Conservation (phyloP, 1,140 invertebrate genomes). For the Charaxes varanes region DNA sequence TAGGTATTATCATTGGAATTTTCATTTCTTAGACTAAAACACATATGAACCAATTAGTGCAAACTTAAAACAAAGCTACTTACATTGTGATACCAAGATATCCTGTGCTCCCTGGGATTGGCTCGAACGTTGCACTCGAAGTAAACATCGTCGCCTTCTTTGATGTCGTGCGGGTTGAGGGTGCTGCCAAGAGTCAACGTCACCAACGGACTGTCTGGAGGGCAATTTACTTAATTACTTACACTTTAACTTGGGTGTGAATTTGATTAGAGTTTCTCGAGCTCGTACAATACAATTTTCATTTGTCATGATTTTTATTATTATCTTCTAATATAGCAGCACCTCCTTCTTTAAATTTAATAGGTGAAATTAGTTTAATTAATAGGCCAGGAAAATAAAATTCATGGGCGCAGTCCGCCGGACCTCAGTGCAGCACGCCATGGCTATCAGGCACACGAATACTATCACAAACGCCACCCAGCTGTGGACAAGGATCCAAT, state of each 20-base stretch:
- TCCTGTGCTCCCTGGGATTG: conserved; percentile 87
- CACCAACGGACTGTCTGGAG: conserved; percentile 90
- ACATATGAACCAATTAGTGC: background rate
- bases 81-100: conserved; percentile 92
- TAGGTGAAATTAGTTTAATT: no score
- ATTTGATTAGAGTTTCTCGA: no score
- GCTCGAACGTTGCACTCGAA: conserved; percentile 92
- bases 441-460: conserved; percentile 84
- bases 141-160: conserved; percentile 93
- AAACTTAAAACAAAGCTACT: conserved; percentile 46
- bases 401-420: conserved; percentile 90
- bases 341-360: no score
- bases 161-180: conserved; percentile 90
- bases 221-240: conserved; percentile 9
- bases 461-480: conserved; percentile 81
- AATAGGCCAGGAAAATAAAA: conserved; percentile 89
- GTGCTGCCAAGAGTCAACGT: conserved; percentile 88
- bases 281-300: no score
- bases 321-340: no score
- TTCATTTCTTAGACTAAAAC: no score
- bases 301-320: no score
- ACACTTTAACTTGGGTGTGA: no score
- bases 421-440: conserved; percentile 91
- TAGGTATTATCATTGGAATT: no score
- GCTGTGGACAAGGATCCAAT: no score